phyloP scores from a whole-genome alignment of 1,140 invertebrate genomes.

The Hylaeus anthracinus region DNA sequence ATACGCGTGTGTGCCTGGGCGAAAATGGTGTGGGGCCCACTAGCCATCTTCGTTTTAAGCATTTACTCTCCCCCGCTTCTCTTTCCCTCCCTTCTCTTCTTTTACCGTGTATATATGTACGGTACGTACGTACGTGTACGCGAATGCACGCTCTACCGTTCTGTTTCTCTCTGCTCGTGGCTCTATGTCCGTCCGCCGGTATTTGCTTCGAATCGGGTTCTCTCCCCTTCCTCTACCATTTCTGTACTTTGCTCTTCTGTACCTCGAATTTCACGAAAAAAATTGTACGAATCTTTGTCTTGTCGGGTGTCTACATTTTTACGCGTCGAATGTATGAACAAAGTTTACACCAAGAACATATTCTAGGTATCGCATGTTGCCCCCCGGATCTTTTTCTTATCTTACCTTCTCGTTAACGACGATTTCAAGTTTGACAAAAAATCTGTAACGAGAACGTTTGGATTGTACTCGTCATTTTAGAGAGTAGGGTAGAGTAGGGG shows the following conservation, averaged over 20 bases:
- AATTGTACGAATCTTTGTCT: conserved; percentile 52
- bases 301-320: conserved; percentile 37
- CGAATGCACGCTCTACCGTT: conserved; percentile 38
- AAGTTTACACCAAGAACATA: background rate
- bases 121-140: background rate
- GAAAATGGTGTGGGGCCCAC: conserved; percentile 72
- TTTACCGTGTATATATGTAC: conserved; percentile 73
- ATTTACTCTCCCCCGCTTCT: conserved; percentile 60
- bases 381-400: background rate
- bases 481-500: too few species aligned
- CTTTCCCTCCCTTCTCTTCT: conserved; percentile 39
- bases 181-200: conserved; percentile 78
- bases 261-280: conserved; percentile 61
- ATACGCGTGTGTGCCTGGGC: conserved; percentile 57
- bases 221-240: conserved; percentile 40
- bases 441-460: too few species aligned
- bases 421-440: background rate
- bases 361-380: background rate
- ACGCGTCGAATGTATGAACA: background rate
- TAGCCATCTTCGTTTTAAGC: conserved; percentile 79
- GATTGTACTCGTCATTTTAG: too few species aligned
- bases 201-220: conserved; percentile 77
- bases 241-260: conserved; percentile 38
- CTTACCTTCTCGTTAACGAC: background rate
- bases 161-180: conserved; percentile 69